Evolutionary conservation across 2,888 invertebrate genomes (phyloP).

Genomic region (Cenopis cana): DNA sequence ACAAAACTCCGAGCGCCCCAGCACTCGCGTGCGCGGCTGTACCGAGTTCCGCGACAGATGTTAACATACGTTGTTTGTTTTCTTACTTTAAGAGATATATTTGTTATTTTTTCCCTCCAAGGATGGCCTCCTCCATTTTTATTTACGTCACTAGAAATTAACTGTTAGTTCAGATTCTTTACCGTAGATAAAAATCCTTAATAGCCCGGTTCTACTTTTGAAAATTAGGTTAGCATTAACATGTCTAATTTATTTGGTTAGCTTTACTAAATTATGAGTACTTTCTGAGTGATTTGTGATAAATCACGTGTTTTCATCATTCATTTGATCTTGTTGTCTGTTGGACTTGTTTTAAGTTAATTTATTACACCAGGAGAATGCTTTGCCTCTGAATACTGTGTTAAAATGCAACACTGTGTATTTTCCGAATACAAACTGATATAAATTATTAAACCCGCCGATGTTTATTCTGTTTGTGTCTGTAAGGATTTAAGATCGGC

Average conservation of each 20-base stretch:
- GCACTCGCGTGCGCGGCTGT: slow-evolving; percentile 59
- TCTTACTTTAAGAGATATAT: slow-evolving; percentile 83
- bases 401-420: slow-evolving; percentile 32
- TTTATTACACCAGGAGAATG: slow-evolving; percentile 27
- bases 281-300: slow-evolving; percentile 34
- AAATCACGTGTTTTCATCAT: slow-evolving; percentile 37
- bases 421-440: slow-evolving; percentile 32
- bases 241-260: slow-evolving; percentile 47
- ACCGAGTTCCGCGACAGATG: slow-evolving; percentile 75
- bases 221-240: slow-evolving; percentile 51
- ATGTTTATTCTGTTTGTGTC: slow-evolving; percentile 31
- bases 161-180: slow-evolving; percentile 68
- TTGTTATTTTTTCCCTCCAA: slow-evolving; percentile 75
- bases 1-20: slow-evolving; percentile 35
- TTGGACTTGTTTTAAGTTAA: slow-evolving; percentile 31
- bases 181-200: slow-evolving; percentile 72
- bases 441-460: slow-evolving; percentile 34
- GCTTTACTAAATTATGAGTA: slow-evolving; percentile 18
- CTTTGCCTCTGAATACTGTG: slow-evolving; percentile 9
- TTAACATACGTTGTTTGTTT: slow-evolving; percentile 84
- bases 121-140: slow-evolving; percentile 72
- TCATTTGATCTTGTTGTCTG: slow-evolving; percentile 38
- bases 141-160: slow-evolving; percentile 83
- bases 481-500: slow-evolving; percentile 11
- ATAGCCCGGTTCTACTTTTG: slow-evolving; percentile 59